Percentiles rank a stretch among this genome's conserved stretches.
Evolutionary conservation across 2,113 vertebrate species (phyloP).

Genomic region (Rhea americana): DNA sequence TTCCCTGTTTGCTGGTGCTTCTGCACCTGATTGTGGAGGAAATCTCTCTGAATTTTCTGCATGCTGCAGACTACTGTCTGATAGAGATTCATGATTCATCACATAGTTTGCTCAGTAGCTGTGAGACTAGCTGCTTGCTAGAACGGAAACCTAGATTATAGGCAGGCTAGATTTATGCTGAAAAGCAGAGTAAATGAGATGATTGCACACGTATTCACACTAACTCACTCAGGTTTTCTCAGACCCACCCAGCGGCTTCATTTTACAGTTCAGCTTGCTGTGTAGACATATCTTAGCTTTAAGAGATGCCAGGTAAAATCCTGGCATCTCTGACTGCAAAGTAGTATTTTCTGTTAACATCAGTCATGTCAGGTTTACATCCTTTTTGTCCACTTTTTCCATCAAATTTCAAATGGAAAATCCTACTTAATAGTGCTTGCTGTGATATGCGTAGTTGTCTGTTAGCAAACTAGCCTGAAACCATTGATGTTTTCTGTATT

Average conservation of each 20-base stretch:
- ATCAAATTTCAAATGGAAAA: neutral
- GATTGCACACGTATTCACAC: neutral
- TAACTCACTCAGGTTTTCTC: neutral
- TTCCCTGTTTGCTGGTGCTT: neutral
- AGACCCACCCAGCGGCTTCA: neutral
- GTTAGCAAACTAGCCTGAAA: neutral
- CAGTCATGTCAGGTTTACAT: neutral
- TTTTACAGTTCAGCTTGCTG: neutral
- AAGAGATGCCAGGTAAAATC: neutral
- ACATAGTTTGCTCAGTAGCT: neutral
- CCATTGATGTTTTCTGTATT: neutral
- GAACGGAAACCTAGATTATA: neutral
- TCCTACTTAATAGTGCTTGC: neutral
- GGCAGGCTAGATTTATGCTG: neutral
- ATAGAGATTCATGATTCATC: neutral
- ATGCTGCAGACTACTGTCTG: neutral
- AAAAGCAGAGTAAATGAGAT: neutral
- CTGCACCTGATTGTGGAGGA: neutral
- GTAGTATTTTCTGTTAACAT: neutral
- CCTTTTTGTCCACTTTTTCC: neutral
- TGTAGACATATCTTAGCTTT: neutral
- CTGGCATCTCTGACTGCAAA: neutral
- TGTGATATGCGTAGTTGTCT: neutral
- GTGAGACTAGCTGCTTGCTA: neutral
- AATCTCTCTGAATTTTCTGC: neutral